Conservation (phyloP, 2,888 invertebrate species). For the Brenthis hecate region DNA sequence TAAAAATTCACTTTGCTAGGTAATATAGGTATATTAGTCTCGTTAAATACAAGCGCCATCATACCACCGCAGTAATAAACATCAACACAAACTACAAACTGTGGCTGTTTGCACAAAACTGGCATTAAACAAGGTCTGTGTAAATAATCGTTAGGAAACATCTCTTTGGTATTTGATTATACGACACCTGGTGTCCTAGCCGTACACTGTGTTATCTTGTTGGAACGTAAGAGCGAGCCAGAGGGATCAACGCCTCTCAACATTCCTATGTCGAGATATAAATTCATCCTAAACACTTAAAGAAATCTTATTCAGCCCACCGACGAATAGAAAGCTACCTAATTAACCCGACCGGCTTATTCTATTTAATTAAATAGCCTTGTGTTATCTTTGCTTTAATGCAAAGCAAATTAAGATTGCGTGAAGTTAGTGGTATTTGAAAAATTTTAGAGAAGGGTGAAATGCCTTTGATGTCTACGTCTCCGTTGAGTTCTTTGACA, state of each 20-base stretch:
- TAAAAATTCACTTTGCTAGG: no score
- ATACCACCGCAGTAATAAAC: not conserved
- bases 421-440: slow-evolving; percentile 35
- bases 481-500: slow-evolving; percentile 27
- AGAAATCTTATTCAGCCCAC: slow-evolving; percentile 30
- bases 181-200: slow-evolving; percentile 39
- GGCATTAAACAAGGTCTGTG: slow-evolving; percentile 39
- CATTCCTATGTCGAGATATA: slow-evolving; percentile 55
- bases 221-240: slow-evolving; percentile 52
- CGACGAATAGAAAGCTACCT: slow-evolving; percentile 29
- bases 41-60: slow-evolving; percentile 4
- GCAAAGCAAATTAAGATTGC: slow-evolving; percentile 39
- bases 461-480: slow-evolving; percentile 34
- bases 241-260: slow-evolving; percentile 48
- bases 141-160: slow-evolving; percentile 62
- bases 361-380: slow-evolving; percentile 39
- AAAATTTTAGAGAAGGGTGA: slow-evolving; percentile 29
- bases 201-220: slow-evolving; percentile 52
- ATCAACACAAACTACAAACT: slow-evolving; percentile 23
- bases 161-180: slow-evolving; percentile 52
- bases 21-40: not conserved
- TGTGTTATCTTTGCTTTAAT: slow-evolving; percentile 32
- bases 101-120: slow-evolving; percentile 24
- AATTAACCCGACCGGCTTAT: slow-evolving; percentile 33
- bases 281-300: slow-evolving; percentile 45